Conservation (phyloP, 2,113 vertebrate species). For the Nerophis ophidion region DNA sequence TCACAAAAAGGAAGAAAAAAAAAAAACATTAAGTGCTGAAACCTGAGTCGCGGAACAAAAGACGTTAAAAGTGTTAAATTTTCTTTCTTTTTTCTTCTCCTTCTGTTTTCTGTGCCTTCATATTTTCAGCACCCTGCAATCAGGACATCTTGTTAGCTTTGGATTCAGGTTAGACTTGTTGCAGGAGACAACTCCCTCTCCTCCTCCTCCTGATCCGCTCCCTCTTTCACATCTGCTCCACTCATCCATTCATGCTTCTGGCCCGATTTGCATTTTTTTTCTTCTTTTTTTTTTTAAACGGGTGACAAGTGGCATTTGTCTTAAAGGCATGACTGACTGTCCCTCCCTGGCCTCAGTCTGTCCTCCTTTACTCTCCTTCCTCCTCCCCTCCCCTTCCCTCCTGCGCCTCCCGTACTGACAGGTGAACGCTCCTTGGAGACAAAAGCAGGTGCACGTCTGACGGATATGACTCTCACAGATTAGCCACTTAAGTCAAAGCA, state of each 20-base stretch:
- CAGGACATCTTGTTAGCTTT: conserved; percentile 69
- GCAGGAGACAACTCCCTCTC: conserved; percentile 44
- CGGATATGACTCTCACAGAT: conserved; percentile 20
- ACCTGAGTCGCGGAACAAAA: conserved; percentile 57
- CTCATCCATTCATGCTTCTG: conserved; percentile 39
- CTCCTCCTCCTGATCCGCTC: conserved; percentile 21
- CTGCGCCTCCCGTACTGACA: conserved; percentile 18
- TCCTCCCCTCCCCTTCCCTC: conserved; percentile 9
- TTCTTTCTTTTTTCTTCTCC: conserved; percentile 33
- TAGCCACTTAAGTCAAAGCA: not conserved
- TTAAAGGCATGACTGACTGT: conserved; percentile 31
- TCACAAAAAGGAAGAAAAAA: conserved; percentile 2
- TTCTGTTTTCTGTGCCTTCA: conserved; percentile 66
- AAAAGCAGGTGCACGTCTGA: conserved; percentile 48
- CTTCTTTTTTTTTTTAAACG: conserved; percentile 47
- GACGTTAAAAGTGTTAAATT: conserved; percentile 54
- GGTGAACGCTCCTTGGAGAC: conserved; percentile 49
- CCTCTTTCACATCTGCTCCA: conserved; percentile 25
- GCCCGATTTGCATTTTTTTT: conserved; percentile 44
- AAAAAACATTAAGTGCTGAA: conserved; percentile 28
- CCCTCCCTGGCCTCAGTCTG: conserved; percentile 18
- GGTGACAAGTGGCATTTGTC: conserved; percentile 52
- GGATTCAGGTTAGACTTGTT: conserved; percentile 74
- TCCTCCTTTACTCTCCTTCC: conserved; percentile 10
- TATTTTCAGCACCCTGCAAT: conserved; percentile 76